Evolutionary conservation across 2,888 invertebrate genomes (phyloP).

Genomic region (Lochmaea capreae): DNA sequence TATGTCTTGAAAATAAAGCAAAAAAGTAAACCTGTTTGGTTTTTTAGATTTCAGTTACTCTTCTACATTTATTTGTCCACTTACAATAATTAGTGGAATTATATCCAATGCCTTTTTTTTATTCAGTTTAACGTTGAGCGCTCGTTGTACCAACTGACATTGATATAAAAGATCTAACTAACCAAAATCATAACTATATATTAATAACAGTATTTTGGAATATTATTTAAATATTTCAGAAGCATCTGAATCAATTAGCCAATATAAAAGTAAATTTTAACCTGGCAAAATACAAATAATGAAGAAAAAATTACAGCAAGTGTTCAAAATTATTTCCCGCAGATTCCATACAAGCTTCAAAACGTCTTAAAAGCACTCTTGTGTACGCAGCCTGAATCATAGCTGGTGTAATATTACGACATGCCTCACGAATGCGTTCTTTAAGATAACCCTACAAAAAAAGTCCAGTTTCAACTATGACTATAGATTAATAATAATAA

Average conservation of each 20-base stretch:
- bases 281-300: too few species aligned
- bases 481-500: too few species aligned
- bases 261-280: background rate
- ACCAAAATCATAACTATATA: slow-evolving; percentile 23
- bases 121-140: slow-evolving; percentile 28
- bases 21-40: slow-evolving; percentile 27
- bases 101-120: slow-evolving; percentile 22
- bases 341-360: too few species aligned
- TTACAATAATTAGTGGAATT: slow-evolving; percentile 34
- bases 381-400: too few species aligned
- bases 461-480: too few species aligned
- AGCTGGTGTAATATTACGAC: too few species aligned
- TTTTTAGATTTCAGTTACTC: slow-evolving; percentile 35
- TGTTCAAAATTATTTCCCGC: too few species aligned
- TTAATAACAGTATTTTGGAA: slow-evolving; percentile 6
- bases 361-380: too few species aligned
- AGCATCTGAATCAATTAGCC: slow-evolving; percentile 7
- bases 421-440: too few species aligned
- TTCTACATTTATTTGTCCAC: slow-evolving; percentile 35
- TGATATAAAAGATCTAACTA: slow-evolving; percentile 23
- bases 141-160: slow-evolving; percentile 20
- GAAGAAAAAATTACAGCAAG: too few species aligned
- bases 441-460: too few species aligned
- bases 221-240: slow-evolving; percentile 9
- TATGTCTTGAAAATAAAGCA: slow-evolving; percentile 8